Conservation (phyloP, 2,113 vertebrate species). For the Peromyscus maniculatus region DNA sequence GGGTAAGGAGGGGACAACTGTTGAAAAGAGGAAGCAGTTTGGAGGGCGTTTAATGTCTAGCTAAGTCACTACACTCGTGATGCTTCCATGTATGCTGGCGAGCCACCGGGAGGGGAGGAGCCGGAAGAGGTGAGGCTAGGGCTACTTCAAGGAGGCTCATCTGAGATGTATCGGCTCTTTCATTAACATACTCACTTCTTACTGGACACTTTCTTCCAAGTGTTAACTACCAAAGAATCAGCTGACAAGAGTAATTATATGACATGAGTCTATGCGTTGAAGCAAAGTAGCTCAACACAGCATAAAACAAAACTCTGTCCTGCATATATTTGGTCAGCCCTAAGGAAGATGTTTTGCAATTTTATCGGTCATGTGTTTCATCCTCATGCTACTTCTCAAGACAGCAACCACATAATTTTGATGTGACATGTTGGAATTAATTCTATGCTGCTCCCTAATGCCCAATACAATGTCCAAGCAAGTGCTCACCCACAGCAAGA, state of each 20-base stretch:
- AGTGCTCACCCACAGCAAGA: background rate
- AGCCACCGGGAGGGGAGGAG: background rate
- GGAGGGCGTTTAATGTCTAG: background rate
- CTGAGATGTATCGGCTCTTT: background rate
- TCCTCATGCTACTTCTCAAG: background rate
- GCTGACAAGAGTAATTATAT: background rate
- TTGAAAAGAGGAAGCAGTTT: background rate
- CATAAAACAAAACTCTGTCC: background rate
- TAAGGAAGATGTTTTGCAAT: background rate
- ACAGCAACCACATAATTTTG: conserved; percentile 13
- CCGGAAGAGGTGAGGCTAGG: background rate
- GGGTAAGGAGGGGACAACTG: background rate
- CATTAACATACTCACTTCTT: background rate
- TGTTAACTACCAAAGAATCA: background rate
- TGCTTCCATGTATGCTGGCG: background rate
- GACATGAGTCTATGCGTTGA: background rate
- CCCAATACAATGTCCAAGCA: background rate
- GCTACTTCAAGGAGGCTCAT: conserved; percentile 6
- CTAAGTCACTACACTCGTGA: background rate
- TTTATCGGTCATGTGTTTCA: background rate
- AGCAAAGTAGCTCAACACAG: background rate
- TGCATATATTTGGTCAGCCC: background rate
- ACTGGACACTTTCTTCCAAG: conserved; percentile 34
- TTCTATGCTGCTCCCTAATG: background rate
- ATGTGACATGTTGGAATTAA: conserved; percentile 53